A percentile compares a stretch with the other conserved stretches of the same genome.
These are phyloP conservation scores for Vesta saturnalis DNA, from an alignment of 2,888 invertebrate species.

Conservation along the genomic window DNA sequence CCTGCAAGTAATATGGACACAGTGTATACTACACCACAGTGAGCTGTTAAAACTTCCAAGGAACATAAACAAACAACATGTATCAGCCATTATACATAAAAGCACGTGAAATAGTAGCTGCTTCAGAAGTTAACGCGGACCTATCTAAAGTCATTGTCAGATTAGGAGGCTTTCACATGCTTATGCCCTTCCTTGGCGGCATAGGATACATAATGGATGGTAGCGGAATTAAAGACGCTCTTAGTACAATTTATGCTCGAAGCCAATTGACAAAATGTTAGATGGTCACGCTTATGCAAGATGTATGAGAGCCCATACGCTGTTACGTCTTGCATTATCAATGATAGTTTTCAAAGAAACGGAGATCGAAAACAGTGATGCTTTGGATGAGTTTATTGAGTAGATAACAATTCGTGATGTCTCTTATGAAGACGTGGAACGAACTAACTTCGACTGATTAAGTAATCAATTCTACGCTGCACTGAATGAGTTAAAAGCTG, in stretches of 20 bases:
- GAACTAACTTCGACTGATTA: neutral
- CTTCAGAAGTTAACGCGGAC: too few species aligned
- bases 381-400: slow-evolving; percentile 38
- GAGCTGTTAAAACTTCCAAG: too few species aligned
- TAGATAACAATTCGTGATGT: neutral
- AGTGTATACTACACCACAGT: too few species aligned
- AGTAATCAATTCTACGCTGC: slow-evolving; percentile 6
- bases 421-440: neutral
- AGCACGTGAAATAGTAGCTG: too few species aligned
- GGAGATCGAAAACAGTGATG: slow-evolving; percentile 44
- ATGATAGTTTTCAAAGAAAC: slow-evolving; percentile 47
- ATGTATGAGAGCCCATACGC: slow-evolving; percentile 51
- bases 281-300: slow-evolving; percentile 54
- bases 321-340: slow-evolving; percentile 46
- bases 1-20: too few species aligned
- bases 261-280: slow-evolving; percentile 46
- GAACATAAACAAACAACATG: too few species aligned
- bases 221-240: slow-evolving; percentile 43
- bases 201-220: slow-evolving; percentile 45
- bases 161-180: too few species aligned
- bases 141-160: too few species aligned
- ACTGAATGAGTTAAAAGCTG: slow-evolving; percentile 46
- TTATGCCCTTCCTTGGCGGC: slow-evolving; percentile 46
- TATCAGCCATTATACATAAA: too few species aligned
- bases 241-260: slow-evolving; percentile 41